phyloP scores from a whole-genome alignment of 2,113 vertebrate species.

The Trogon surrucura region DNA sequence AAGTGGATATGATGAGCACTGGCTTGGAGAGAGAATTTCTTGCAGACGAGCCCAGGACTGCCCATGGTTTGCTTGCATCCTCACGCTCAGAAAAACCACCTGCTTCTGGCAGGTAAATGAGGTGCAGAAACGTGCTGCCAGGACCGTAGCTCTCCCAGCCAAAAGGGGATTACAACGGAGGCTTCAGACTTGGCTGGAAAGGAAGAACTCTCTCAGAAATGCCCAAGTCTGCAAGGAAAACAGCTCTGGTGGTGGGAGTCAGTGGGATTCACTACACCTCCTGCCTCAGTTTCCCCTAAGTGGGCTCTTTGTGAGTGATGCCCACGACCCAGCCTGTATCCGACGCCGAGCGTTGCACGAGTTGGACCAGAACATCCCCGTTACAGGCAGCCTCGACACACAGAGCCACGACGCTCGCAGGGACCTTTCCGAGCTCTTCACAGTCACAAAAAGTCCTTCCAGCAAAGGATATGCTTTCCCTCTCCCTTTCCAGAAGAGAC shows the following conservation, averaged over 20 bases:
- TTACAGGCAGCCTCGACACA: neutral
- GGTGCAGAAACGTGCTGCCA: neutral
- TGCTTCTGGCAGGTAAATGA: neutral
- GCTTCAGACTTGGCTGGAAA: neutral
- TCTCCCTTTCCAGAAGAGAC: slow-evolving; percentile 63
- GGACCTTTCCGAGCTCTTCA: slow-evolving; percentile 36
- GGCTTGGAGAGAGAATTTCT: neutral
- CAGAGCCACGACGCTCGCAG: neutral
- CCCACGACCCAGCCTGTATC: neutral
- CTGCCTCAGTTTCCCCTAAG: neutral
- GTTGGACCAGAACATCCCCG: neutral
- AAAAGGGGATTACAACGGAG: neutral
- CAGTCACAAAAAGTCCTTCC: slow-evolving; percentile 62
- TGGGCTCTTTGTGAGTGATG: fast-evolving
- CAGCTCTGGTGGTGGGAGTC: neutral
- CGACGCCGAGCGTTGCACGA: neutral
- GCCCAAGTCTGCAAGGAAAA: neutral
- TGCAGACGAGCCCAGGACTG: neutral
- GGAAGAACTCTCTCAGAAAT: neutral
- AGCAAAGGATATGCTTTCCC: slow-evolving; percentile 57
- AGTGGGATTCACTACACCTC: neutral
- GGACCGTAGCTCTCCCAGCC: neutral
- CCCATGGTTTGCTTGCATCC: neutral
- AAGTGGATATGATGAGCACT: slow-evolving; percentile 30
- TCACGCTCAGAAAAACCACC: slow-evolving; percentile 20